Evolutionary conservation across 2,888 invertebrate genomes (phyloP), one percentile per base, ranked within the genome.

Genomic region (Digitonthophagus gazella): DNA sequence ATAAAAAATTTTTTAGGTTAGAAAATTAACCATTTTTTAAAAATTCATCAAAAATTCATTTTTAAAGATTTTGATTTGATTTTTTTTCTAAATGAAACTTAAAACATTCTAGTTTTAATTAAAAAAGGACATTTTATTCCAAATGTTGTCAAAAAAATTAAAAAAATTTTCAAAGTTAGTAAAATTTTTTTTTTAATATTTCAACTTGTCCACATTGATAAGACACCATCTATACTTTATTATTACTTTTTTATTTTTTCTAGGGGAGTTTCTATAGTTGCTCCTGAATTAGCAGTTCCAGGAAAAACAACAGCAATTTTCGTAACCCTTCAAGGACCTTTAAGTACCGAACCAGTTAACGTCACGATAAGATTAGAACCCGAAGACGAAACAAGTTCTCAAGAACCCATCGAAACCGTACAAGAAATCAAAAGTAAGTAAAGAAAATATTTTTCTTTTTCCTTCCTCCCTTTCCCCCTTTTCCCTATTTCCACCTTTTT

Each of bases 201-300:
- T n/a, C n/a, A n/a, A n/a, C n/a, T n/a, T n/a, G n/a, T n/a, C n/a
- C n/a, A n/a, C n/a, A n/a, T n/a, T n/a, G n/a, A n/a, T n/a, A n/a
- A n/a, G n/a, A n/a, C n/a, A n/a, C n/a, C 8, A 44, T 44, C 6
- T 44, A 6, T 2, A 57, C 16, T 57, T 57, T 57, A 15, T 2
- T 5, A 57, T 57, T 57, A 2, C 57, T 64, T 16, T 67, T 72
- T 66, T 70, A 65, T 72, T 76, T 76, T 69, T 82, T 83, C 11
- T 85, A 89, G 88, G 67, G 89, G 89, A 14, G 87, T 89, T 80
- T 89, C 89, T 56, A 88, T 89, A 64, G 89, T 89, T 67, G 88
- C 89, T 0, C 89, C 90, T 3, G 89, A 89, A 77, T 85, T 88
- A 11, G 89, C 89, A 2, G 89, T 89, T 0, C 89, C 89, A 0